phyloP scores from a whole-genome alignment of 1,140 invertebrate genomes.

The Penaeus japonicus region DNA sequence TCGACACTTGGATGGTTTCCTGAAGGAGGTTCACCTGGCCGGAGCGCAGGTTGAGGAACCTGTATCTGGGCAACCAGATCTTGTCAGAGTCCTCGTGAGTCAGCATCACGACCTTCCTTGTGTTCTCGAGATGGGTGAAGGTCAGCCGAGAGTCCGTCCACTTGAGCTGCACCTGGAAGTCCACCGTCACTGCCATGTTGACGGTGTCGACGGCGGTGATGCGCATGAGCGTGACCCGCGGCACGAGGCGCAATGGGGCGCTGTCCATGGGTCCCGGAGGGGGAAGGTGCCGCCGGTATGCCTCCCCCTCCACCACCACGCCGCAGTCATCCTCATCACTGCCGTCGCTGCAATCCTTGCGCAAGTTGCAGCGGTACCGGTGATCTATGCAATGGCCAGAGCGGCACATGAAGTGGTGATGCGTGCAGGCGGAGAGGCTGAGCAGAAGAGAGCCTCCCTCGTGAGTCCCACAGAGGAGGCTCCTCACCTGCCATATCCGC shows the following conservation, averaged over 20 bases:
- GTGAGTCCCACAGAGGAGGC: conserved; percentile 13
- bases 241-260: background rate
- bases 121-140: conserved; percentile 15
- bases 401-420: conserved; percentile 11
- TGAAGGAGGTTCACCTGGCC: background rate
- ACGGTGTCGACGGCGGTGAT: conserved; percentile 1
- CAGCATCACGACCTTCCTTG: background rate
- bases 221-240: background rate
- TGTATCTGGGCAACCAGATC: conserved; percentile 20
- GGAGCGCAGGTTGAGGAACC: background rate
- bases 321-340: conserved; percentile 24
- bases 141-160: conserved; percentile 1
- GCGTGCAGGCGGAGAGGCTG: background rate
- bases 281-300: background rate
- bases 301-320: background rate
- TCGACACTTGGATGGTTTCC: background rate
- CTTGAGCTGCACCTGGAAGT: background rate
- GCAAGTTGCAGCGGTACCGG: conserved; percentile 14
- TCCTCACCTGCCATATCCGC: background rate
- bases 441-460: background rate
- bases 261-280: background rate
- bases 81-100: background rate
- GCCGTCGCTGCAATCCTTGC: conserved; percentile 16
- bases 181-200: conserved; percentile 9
- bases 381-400: conserved; percentile 8